A percentile compares a stretch with the other conserved stretches of the same genome.
Evolutionary conservation across 2,113 vertebrate species (phyloP).

Genomic region (Emydura subglobosa): DNA sequence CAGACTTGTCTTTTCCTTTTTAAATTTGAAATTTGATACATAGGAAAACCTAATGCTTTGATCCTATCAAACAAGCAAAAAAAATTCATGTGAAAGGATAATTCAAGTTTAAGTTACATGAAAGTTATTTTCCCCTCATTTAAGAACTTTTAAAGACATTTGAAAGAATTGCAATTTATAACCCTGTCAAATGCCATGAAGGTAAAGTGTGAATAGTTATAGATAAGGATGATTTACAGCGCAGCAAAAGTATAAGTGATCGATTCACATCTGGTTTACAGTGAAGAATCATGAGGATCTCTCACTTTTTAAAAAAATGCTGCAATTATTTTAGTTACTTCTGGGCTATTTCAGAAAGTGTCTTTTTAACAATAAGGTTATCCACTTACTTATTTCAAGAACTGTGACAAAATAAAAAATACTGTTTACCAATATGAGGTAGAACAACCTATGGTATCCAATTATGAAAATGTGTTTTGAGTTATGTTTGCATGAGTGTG

Average conservation of each 20-base stretch:
- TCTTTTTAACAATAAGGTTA: constrained; percentile 5
- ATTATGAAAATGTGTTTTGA: constrained; percentile 33
- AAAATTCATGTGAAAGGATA: constrained; percentile 21
- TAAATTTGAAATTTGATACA: constrained; percentile 48
- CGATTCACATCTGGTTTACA: background rate
- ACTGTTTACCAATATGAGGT: constrained; percentile 26
- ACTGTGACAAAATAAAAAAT: constrained; percentile 15
- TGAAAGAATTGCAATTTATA: constrained; percentile 39
- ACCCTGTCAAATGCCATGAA: constrained; percentile 28
- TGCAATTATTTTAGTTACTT: background rate
- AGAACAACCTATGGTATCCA: constrained; percentile 26
- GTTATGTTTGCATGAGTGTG: constrained; percentile 6
- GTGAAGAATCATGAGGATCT: background rate
- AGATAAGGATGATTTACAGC: constrained; percentile 35
- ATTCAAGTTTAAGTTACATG: constrained; percentile 20
- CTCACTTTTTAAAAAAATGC: background rate
- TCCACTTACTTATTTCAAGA: constrained; percentile 17
- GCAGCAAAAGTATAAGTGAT: background rate
- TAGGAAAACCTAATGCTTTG: constrained; percentile 37
- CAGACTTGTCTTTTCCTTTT: constrained; percentile 27
- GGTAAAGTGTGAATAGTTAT: constrained; percentile 22
- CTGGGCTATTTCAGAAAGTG: background rate
- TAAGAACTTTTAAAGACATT: constrained; percentile 10
- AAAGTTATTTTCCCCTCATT: constrained; percentile 8
- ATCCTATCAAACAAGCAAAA: background rate